Percentiles rank a stretch among this genome's conserved stretches.
Conservation (phyloP, 1,140 invertebrate genomes). For the Heliconius congener region DNA sequence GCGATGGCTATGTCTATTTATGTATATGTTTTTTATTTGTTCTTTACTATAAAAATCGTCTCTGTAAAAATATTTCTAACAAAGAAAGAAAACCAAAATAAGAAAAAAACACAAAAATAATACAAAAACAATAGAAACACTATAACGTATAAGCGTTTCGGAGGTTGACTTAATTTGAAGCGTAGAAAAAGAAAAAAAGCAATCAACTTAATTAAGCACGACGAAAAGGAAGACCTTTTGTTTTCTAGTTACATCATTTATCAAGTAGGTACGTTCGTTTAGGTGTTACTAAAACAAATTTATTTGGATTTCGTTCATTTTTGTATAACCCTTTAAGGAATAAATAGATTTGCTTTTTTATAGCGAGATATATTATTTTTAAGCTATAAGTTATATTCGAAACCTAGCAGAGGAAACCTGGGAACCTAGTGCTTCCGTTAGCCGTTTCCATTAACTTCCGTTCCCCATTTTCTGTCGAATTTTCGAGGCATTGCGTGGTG, state of each 20-base stretch:
- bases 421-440: no score
- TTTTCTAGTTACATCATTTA: conserved; percentile 7
- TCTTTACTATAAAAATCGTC: no score
- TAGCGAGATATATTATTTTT: no score
- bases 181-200: background rate
- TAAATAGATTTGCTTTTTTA: background rate
- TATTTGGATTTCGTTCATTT: background rate
- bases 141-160: background rate
- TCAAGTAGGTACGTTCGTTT: background rate
- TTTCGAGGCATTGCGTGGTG: no score
- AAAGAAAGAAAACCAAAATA: no score
- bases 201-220: conserved; percentile 1
- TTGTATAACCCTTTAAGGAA: background rate
- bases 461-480: no score
- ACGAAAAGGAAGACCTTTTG: background rate
- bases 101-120: background rate
- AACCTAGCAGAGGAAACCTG: no score
- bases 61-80: no score
- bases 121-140: background rate
- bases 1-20: no score
- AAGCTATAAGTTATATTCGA: no score
- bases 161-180: background rate
- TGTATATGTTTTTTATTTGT: no score
- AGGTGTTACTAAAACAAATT: background rate
- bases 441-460: no score